phyloP scores from a whole-genome alignment of 2,797 vertebrate genomes.

The Carcharodon carcharias region DNA sequence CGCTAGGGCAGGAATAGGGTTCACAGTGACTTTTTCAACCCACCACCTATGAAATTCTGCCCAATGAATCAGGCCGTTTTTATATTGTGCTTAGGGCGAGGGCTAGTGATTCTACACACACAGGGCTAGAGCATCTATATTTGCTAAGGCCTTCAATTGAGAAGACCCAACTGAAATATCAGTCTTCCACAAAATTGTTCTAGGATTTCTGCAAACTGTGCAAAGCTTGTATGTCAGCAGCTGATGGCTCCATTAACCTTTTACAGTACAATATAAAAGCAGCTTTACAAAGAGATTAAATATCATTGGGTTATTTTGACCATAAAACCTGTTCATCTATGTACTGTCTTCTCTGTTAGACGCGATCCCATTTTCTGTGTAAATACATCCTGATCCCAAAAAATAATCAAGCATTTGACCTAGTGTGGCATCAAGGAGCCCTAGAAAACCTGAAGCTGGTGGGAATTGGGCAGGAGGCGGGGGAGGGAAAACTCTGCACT shows the following conservation, averaged over 20 bases:
- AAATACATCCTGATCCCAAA: background rate
- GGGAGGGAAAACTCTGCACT: no score
- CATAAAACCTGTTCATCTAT: background rate
- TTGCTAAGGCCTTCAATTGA: background rate
- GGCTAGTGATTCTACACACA: background rate
- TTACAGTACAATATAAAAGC: background rate
- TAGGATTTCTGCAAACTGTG: background rate
- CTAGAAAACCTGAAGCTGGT: no score
- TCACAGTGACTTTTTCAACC: no score
- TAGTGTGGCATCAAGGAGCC: no score
- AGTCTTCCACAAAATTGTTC: background rate
- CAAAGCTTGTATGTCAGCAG: background rate
- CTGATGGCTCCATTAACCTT: background rate
- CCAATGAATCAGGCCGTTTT: background rate
- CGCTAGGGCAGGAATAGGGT: no score
- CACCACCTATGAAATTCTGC: background rate
- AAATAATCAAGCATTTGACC: background rate
- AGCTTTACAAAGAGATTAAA: background rate
- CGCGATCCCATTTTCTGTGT: background rate
- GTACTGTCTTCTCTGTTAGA: background rate
- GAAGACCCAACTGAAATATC: background rate
- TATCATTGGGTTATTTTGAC: background rate
- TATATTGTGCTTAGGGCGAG: background rate
- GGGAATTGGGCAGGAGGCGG: no score
- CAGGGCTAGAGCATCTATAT: background rate